These are phyloP conservation scores for Laticauda laticaudata DNA, from an alignment of 2,113 vertebrate species.

Conservation along the genomic window DNA sequence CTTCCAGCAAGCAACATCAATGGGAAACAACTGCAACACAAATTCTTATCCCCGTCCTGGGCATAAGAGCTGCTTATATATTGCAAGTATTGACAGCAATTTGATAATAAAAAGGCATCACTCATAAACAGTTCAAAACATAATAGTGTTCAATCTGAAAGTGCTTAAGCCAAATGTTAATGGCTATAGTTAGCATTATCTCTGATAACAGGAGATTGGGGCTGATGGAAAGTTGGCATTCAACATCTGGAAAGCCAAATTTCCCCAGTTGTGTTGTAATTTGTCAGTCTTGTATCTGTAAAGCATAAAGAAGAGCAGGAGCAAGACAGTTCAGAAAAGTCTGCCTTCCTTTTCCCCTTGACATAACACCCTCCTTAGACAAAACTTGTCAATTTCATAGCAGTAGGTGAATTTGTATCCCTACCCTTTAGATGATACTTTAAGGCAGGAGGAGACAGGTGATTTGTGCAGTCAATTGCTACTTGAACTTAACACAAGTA, in stretches of 20 bases:
- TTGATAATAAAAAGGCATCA: not conserved
- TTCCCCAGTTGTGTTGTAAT: not conserved
- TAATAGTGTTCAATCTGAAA: not conserved
- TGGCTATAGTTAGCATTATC: not conserved
- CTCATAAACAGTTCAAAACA: not conserved
- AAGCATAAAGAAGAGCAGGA: not conserved
- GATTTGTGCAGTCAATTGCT: not conserved
- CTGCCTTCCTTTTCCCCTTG: not conserved
- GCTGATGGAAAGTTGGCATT: not conserved
- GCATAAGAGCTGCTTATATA: not conserved
- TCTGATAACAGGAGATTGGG: not conserved
- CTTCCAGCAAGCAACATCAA: not conserved
- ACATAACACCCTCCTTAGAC: not conserved
- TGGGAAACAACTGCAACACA: not conserved
- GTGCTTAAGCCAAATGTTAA: not conserved
- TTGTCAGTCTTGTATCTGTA: not conserved
- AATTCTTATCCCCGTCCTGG: not conserved
- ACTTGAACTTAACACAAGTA: not conserved
- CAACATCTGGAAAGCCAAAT: not conserved
- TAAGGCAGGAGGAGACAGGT: not conserved
- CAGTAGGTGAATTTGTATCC: too few relatives aligned
- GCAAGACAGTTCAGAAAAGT: not conserved
- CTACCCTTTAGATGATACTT: not conserved
- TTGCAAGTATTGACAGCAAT: not conserved
- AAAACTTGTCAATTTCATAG: not conserved